Percentiles rank a stretch among this genome's conserved stretches.
These are phyloP conservation scores for Zaprionus lineosus DNA, from an alignment of 2,888 invertebrate genomes.

Conservation along the genomic window DNA sequence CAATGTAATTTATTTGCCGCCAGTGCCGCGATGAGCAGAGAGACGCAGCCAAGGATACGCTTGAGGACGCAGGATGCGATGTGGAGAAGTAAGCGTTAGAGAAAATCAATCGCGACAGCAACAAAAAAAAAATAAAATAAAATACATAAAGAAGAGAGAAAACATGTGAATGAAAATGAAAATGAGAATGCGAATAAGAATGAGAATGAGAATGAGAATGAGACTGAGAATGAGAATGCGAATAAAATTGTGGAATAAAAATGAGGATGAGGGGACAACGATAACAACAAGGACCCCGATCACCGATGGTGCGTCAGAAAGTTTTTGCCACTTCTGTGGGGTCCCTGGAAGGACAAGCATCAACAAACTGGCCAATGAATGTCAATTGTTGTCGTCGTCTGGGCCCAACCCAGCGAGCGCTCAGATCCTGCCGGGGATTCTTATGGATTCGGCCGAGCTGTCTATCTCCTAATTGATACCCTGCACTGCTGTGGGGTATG, in stretches of 20 bases:
- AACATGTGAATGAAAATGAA: constrained; percentile 26
- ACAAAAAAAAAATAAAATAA: constrained; percentile 35
- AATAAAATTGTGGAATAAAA: constrained; percentile 9
- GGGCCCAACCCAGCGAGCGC: constrained; percentile 10
- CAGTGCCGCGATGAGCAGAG: constrained; percentile 37
- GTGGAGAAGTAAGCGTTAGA: constrained; percentile 51
- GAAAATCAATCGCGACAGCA: constrained; percentile 73
- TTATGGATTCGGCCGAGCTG: constrained; percentile 16
- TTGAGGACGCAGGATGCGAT: constrained; percentile 21
- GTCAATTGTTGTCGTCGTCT: constrained; percentile 62
- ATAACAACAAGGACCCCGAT: too few relatives aligned
- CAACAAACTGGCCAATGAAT: constrained; percentile 76
- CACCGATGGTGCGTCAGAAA: constrained; percentile 28
- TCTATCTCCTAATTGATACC: constrained; percentile 7
- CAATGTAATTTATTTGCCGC: constrained; percentile 78
- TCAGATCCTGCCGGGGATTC: constrained; percentile 21
- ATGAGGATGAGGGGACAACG: constrained; percentile 11
- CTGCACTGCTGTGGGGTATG: not conserved
- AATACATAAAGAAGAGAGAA: too few relatives aligned
- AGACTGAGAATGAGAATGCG: constrained; percentile 17
- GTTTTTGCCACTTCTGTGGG: constrained; percentile 24
- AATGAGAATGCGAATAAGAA: constrained; percentile 1
- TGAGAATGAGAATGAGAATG: not conserved
- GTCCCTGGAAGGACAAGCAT: constrained; percentile 11
- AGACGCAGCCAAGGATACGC: constrained; percentile 28